Base-by-base conservation (phyloP, 2,888 invertebrate species). In the Vandiemenella viatica region DNA sequence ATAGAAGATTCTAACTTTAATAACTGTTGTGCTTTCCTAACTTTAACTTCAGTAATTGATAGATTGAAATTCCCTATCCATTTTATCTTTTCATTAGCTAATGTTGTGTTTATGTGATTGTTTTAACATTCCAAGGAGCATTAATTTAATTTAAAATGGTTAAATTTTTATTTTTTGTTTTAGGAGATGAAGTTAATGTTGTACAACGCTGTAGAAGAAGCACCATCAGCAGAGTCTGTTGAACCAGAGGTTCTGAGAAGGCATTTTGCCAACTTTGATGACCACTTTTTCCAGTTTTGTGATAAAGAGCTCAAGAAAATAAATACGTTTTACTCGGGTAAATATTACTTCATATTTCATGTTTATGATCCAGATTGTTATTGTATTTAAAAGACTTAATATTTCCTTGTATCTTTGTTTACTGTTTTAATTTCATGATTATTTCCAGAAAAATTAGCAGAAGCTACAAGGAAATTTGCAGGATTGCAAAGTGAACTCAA, bases 151-250 rank as follows among this genome's bases (percentile, higher is more conserved):
- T n/a, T n/a, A n/a, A n/a, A n/a, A n/a, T n/a, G n/a, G n/a, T n/a
- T n/a, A n/a, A n/a, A n/a, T n/a, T n/a, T n/a, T n/a, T n/a, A n/a
- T n/a, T n/a, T n/a, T n/a, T n/a, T 54, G 51, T 64, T 63, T 26
- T 62, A 93, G 92, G 87, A 89, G 70, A 91, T 96, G 88, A 96
- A 96, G 69, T 82, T 86, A 15, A 86, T 95, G 85, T 69, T 96
- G 22, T 96, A 96, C 63, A 80, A 83, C 56, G 85, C 89, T 1
- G 83, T 90, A 49, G 92, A 95, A 63, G 83, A 88, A 64, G 86
- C 91, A 0, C 93, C 93, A 0, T 87, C 91, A 1, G 77, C 84
- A 15, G 95, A 95, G 63, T 82, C 85, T 62, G 87, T 89, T 2
- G 92, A 92, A 62, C 84, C 85, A 2, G 89, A 89, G 65, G 80